phyloP scores from a whole-genome alignment of 2,113 vertebrate genomes.

The Apus apus region DNA sequence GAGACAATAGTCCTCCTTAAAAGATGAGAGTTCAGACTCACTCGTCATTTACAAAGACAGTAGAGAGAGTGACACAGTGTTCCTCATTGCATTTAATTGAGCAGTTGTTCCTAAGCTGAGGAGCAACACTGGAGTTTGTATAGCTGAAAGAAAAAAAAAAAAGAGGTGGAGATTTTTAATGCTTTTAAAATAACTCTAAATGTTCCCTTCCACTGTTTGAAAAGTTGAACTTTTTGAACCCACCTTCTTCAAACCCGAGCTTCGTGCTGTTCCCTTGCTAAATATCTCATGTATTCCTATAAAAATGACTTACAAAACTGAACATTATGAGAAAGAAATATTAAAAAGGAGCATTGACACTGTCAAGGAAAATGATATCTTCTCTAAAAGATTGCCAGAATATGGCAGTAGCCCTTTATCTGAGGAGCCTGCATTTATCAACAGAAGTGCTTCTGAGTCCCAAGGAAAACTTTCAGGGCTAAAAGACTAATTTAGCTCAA shows the following conservation, averaged over 20 bases:
- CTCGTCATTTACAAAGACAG: neutral
- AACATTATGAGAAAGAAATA: neutral
- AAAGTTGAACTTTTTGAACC: neutral
- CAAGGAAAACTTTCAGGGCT: constrained; percentile 5
- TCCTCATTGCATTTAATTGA: neutral
- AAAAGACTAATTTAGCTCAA: neutral
- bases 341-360: neutral
- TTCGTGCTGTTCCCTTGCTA: neutral
- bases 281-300: neutral
- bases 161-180: neutral
- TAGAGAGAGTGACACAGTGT: neutral
- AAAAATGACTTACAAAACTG: neutral
- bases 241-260: neutral
- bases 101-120: neutral
- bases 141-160: neutral
- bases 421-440: neutral
- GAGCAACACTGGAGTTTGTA: neutral
- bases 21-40: neutral
- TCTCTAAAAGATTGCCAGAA: neutral
- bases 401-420: neutral
- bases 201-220: neutral
- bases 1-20: neutral
- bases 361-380: neutral
- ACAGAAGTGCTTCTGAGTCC: neutral
- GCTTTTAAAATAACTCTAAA: neutral